Base-by-base conservation (phyloP, 2,797 vertebrate genomes). In the Otolemur crassicaudatus region DNA sequence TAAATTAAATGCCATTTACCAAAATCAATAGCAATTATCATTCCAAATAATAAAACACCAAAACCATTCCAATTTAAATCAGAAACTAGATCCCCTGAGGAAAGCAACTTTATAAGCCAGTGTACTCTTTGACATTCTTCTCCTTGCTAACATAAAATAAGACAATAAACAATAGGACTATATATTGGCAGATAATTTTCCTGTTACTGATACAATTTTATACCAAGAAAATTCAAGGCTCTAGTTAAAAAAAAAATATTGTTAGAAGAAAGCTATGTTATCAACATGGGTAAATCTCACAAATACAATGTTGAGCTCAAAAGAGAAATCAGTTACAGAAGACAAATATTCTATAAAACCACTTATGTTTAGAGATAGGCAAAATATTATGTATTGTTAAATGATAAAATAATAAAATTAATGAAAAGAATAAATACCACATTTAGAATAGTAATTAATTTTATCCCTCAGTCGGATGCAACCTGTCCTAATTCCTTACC, bases 21-120 rank as follows among this genome's bases (percentile, higher is more conserved):
- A 60, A 94, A 94, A 97, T 29, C 86, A 96, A 80, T 9, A 94
- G 31, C 63, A 90, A 92, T 76, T 94, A 93, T 85, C 72, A 95
- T 73, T 67, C n/a, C 61, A 90, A 87, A 95, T 93, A 96, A 85
- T 89, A 91, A 81, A 97, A 84, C 16, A 92, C 27, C 86, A 80
- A 93, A 89, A 70, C 40, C 27, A 75, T 79, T 89, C 76, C 60
- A 95, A 91, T 92, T 89, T 84, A 94, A 96, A 86, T 79, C 76
- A 82, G 69, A 95, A 95, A 86, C 91, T 81, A 91, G 37, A 93
- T 85, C 60, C 22, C 37, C 34, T 17, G 34, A 61, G 76, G 70
- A 93, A 95, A 94, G 73, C 31, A 83, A 87, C 56, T 94, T 95
- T 60, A 72, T 29, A 72, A 93, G 53, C 29, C 25, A 27, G 22